Percentiles rank a stretch among this genome's conserved stretches.
phyloP scores from a whole-genome alignment of 37 sponge, comb jelly and placozoan genomes.

The Geodia barretti region DNA sequence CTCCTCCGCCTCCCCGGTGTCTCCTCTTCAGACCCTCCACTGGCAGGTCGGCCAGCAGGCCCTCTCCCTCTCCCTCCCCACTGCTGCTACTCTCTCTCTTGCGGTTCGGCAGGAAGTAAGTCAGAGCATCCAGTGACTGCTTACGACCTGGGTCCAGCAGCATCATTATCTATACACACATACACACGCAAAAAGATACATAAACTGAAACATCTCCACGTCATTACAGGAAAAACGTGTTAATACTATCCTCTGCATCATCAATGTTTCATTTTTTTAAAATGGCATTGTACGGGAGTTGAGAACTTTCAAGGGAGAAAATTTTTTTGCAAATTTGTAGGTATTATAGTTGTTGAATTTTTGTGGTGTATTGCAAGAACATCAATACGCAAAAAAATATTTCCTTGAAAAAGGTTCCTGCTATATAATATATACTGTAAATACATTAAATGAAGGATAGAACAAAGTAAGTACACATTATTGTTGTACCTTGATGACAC shows the following conservation, averaged over 20 bases:
- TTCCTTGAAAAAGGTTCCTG: no score
- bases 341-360: not conserved
- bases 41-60: not conserved
- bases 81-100: not conserved
- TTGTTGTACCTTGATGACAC: conserved; percentile 51
- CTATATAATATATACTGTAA: no score
- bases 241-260: no score
- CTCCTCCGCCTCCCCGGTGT: not conserved
- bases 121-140: not conserved
- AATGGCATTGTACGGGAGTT: no score
- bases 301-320: not conserved
- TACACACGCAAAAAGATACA: no score
- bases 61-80: not conserved
- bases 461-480: no score
- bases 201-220: no score
- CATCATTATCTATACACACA: not conserved
- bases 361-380: not conserved
- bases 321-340: not conserved
- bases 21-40: not conserved
- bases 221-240: no score
- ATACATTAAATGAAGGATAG: not conserved
- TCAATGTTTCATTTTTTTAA: no score
- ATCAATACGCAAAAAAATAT: no score
- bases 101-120: not conserved
- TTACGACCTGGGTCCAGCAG: not conserved